Evolutionary conservation across 2,888 invertebrate species (phyloP), one percentile per base, ranked within the genome.

Genomic region (Dysmachus trigonus): DNA sequence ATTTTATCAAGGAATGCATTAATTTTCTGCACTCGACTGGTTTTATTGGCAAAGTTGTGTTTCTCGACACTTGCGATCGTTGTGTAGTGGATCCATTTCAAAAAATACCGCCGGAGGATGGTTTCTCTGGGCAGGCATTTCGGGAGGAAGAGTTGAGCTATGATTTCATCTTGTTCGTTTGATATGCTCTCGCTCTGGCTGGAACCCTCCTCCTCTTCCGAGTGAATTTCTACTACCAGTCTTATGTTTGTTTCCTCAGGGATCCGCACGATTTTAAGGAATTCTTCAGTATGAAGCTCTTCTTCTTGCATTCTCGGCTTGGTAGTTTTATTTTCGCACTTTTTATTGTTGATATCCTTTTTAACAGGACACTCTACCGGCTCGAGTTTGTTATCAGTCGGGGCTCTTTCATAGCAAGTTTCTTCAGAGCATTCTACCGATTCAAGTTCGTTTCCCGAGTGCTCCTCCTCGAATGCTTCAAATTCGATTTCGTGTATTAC

Each of bases 1-100:
- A 92, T 90, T 87, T 92, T 91, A 85, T 92, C 91, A 15, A 92
- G 87, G 85, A 92, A 92, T 0, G 89, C 88, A 86, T 91, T 92
- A 7, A 92, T 92, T 86, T 91, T 91, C 7, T 90, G 90, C 2
- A 90, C 89, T 0, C 92, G 90, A 87, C 90, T 90, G 8, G 88
- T 88, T 22, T 89, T 88, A 7, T 38, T 87, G 1, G 87, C 87
- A 0, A 90, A 88, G 86, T 91, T 89, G 47, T 91, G 89, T n/a
- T 90, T 89, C 62, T 91, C 91, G 7, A 91, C 90, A 88, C 90
- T 91, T 77, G 91, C 90, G 72, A 92, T 89, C 13, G 91, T 92
- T 0, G 90, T 91, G 41, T 89, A 92, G 86, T 92, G 91, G 6
- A 91, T 89, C 92, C 92, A 92, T 86, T 90, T 91, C 0, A 90